Evolutionary conservation across 2,797 vertebrate species (phyloP).

Genomic region (Phrynocephalus vlangalii): DNA sequence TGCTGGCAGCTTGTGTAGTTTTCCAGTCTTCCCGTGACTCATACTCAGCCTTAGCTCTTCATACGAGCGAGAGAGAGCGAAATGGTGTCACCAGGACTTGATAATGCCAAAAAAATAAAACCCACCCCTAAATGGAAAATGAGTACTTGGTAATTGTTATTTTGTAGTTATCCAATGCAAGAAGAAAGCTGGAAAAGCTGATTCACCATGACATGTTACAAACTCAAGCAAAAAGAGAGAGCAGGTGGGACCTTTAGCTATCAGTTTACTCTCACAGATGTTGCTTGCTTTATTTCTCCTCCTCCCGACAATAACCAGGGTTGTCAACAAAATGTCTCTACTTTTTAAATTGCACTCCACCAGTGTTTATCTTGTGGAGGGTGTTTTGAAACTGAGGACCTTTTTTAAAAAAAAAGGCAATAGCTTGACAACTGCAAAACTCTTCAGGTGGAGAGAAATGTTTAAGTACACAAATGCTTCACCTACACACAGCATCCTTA

Average conservation of each 20-base stretch:
- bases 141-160: background rate
- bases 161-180: background rate
- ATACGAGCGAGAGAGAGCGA: background rate
- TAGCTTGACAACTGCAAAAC: background rate
- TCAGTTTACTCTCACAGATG: slow-evolving; percentile 31
- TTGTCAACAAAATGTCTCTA: slow-evolving; percentile 26
- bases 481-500: background rate
- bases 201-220: slow-evolving; percentile 2
- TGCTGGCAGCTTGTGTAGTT: slow-evolving; percentile 47
- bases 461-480: background rate
- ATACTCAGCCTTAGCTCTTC: background rate
- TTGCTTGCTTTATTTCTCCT: rapidly evolving
- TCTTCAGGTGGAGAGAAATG: background rate
- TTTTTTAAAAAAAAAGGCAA: background rate
- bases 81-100: slow-evolving; percentile 19
- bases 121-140: slow-evolving; percentile 9
- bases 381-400: background rate
- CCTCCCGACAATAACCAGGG: slow-evolving; percentile 36
- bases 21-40: slow-evolving; percentile 35
- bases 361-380: background rate
- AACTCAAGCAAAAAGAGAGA: slow-evolving; percentile 32
- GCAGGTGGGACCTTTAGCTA: background rate
- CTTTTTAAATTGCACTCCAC: background rate
- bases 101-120: slow-evolving; percentile 23
- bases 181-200: slow-evolving; percentile 32